These are phyloP conservation scores for Cacatua alba DNA, from an alignment of 2,113 vertebrate genomes.

Conservation along the genomic window DNA sequence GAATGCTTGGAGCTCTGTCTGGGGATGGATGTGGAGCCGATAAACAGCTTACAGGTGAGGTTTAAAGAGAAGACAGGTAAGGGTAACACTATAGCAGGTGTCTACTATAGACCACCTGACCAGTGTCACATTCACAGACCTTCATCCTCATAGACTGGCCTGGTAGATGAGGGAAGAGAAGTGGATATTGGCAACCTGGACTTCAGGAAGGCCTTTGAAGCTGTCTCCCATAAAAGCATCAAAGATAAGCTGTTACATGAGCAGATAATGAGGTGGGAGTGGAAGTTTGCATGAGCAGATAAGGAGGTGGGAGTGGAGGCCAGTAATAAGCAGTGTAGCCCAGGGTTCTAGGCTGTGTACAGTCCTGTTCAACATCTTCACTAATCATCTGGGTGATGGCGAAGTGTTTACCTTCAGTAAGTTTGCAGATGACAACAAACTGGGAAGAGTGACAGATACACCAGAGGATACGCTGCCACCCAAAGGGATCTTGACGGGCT, in stretches of 20 bases:
- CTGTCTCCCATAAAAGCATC: neutral
- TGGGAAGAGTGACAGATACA: neutral
- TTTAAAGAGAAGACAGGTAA: neutral
- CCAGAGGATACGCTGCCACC: neutral
- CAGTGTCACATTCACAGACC: neutral
- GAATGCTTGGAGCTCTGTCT: neutral
- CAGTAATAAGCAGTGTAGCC: neutral
- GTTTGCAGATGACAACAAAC: neutral
- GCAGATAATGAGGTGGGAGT: too few species aligned
- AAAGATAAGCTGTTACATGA: neutral
- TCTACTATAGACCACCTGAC: neutral
- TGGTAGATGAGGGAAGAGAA: neutral
- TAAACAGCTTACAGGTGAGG: neutral
- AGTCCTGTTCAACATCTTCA: neutral
- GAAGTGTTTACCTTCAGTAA: neutral
- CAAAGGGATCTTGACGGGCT: neutral
- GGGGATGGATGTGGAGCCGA: neutral
- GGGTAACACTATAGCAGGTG: neutral
- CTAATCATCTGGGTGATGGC: neutral
- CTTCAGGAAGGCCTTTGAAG: neutral
- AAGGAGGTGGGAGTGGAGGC: neutral
- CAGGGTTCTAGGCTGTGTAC: neutral
- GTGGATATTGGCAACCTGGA: accelerated
- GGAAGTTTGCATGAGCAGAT: neutral
- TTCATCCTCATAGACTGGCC: neutral